Evolutionary conservation across 2,113 vertebrate genomes (phyloP).

Genomic region (Fulica atra): DNA sequence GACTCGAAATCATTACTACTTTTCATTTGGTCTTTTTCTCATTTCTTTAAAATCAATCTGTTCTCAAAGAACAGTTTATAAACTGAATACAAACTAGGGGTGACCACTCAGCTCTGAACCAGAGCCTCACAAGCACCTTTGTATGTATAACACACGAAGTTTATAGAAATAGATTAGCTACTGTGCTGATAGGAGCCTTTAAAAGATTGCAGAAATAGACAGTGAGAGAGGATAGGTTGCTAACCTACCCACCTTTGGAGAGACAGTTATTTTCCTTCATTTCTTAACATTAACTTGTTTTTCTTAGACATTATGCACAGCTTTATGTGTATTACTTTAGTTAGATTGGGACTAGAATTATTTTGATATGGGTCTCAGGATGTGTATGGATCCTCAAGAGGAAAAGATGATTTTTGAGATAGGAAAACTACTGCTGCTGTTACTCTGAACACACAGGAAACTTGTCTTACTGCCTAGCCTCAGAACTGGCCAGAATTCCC

Average conservation of each 20-base stretch:
- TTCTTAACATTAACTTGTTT: not conserved
- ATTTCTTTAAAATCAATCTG: conserved; percentile 14
- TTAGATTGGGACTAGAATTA: not conserved
- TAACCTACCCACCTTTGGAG: not conserved
- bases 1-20: not conserved
- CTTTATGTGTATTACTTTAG: not conserved
- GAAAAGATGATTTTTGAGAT: not conserved
- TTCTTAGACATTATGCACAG: not conserved
- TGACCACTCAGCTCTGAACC: not conserved
- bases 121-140: not conserved
- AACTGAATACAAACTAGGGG: not conserved
- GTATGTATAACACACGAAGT: not conserved
- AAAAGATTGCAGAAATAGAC: not conserved
- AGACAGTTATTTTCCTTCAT: not conserved
- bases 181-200: not conserved
- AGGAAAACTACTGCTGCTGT: not conserved
- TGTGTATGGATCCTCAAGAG: not conserved
- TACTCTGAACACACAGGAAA: not conserved
- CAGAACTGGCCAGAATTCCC: not conserved
- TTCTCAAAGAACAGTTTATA: not conserved
- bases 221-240: not conserved
- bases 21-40: not conserved
- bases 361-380: not conserved
- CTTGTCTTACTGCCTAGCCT: not conserved
- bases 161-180: not conserved